Base-by-base conservation (phyloP, 2,888 invertebrate species). In the Ephialtes manifestator region DNA sequence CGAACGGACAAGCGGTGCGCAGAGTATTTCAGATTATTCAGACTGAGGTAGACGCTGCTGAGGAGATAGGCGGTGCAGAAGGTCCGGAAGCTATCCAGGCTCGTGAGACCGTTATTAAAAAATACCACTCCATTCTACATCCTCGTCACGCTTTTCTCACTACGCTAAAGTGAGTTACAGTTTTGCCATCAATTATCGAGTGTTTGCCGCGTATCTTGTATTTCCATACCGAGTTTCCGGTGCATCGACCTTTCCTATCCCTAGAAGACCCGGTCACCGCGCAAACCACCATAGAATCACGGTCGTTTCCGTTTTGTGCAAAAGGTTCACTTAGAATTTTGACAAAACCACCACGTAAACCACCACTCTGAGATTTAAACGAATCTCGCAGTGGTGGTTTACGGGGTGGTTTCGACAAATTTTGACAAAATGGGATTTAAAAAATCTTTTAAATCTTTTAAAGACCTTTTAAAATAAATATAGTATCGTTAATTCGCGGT, bases 71-170 rank as follows among this genome's bases (percentile, higher is more conserved):
- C 46, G 95, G 95, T 1, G 94, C 95, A 0, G 95, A 95, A 72
- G 96, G 96, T 15, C 87, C 92, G 0, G 90, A 92, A 13, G 90
- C 93, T 13, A 95, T 97, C 70, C 96, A 97, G 92, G 94, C 95
- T 84, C 94, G 96, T 15, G 97, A 97, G 90, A 95, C 95, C n/a
- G 92, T 95, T 48, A 94, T 96, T 39, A 94, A 93, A 80, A 94
- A 96, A 94, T 97, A 96, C 92, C 95, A 95, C 88, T 95, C 95
- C 0, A 95, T 97, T 76, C 94, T 98, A 84, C 98, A 98, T 94
- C 97, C 97, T 0, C 95, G 96, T 46, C 97, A 98, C 93, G 96
- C 96, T 13, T 95, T 97, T 81, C 95, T 97, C 89, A 95, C 96
- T 0, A 95, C 96, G 1, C 90, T 97, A 18, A 95, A 96, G 93